phyloP scores from a whole-genome alignment of 2,888 invertebrate species.

The Tuberolachnus salignus region DNA sequence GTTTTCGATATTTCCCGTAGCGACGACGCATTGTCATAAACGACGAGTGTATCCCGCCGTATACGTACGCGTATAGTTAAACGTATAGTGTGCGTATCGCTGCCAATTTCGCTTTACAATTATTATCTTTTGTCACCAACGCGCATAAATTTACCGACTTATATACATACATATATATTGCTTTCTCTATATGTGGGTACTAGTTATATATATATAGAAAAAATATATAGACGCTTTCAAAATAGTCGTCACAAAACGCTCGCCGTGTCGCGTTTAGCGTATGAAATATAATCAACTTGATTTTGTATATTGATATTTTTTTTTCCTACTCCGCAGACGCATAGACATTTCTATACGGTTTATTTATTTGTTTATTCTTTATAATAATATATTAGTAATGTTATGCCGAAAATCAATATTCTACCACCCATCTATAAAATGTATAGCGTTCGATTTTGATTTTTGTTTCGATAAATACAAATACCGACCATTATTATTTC shows the following conservation, averaged over 20 bases:
- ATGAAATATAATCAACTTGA: too few species aligned
- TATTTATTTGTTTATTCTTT: too few species aligned
- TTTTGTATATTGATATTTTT: too few species aligned
- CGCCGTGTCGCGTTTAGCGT: too few species aligned
- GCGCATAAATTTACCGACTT: conserved; percentile 42
- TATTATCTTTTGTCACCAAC: conserved; percentile 44
- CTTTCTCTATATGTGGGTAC: conserved; percentile 36
- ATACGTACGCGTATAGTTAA: background rate
- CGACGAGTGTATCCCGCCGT: background rate
- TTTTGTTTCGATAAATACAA: too few species aligned
- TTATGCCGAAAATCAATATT: too few species aligned
- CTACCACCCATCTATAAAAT: too few species aligned
- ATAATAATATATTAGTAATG: too few species aligned
- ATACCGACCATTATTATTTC: too few species aligned
- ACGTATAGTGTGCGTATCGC: conserved; percentile 9
- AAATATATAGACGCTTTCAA: conserved; percentile 46
- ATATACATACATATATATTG: conserved; percentile 12
- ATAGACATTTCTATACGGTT: too few species aligned
- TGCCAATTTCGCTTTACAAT: conserved; percentile 40
- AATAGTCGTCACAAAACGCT: conserved; percentile 22
- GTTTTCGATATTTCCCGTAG: conserved; percentile 40
- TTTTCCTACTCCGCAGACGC: too few species aligned
- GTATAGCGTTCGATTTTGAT: too few species aligned
- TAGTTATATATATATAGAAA: background rate
- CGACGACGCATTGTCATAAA: conserved; percentile 8